Percentiles rank a stretch among this genome's conserved stretches.
Conservation (phyloP, 2,888 invertebrate genomes). For the Mythimna vitellina region DNA sequence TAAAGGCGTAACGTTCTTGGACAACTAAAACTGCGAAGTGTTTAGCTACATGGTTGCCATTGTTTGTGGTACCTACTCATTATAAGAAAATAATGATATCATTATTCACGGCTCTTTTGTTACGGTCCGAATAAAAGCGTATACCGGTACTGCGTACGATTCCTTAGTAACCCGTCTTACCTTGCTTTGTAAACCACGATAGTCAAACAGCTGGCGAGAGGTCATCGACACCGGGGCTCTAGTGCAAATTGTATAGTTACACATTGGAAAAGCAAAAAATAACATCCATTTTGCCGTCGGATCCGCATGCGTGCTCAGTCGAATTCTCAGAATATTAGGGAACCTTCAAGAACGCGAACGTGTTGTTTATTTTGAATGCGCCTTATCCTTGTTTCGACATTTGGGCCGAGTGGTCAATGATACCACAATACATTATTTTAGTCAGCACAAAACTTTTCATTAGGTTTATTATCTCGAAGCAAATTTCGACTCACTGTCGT, state of each 20-base stretch:
- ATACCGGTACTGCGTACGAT: slow-evolving; percentile 82
- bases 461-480: slow-evolving; percentile 44
- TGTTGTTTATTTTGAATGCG: slow-evolving; percentile 66
- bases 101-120: slow-evolving; percentile 88
- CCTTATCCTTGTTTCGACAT: slow-evolving; percentile 70
- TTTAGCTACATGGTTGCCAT: slow-evolving; percentile 66
- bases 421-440: slow-evolving; percentile 49
- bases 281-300: slow-evolving; percentile 79
- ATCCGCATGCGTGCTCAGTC: slow-evolving; percentile 75
- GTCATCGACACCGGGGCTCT: slow-evolving; percentile 84
- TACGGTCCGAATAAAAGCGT: slow-evolving; percentile 83
- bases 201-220: slow-evolving; percentile 88
- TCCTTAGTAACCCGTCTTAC: slow-evolving; percentile 84
- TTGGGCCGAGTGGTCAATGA: slow-evolving; percentile 42
- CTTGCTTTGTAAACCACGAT: slow-evolving; percentile 80
- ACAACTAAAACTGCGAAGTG: slow-evolving; percentile 59
- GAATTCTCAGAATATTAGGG: slow-evolving; percentile 77
- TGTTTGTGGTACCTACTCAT: slow-evolving; percentile 76
- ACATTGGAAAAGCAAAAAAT: slow-evolving; percentile 84
- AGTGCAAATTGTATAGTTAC: slow-evolving; percentile 89
- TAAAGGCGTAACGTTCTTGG: slow-evolving; percentile 47
- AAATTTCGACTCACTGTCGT: slow-evolving; percentile 29
- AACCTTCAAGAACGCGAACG: slow-evolving; percentile 77
- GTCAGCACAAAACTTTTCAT: slow-evolving; percentile 13
- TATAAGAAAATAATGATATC: slow-evolving; percentile 85